A percentile compares a stretch with the other conserved stretches of the same genome.
Conservation (phyloP, 2,797 vertebrate genomes). For the Psittacula derbiana region DNA sequence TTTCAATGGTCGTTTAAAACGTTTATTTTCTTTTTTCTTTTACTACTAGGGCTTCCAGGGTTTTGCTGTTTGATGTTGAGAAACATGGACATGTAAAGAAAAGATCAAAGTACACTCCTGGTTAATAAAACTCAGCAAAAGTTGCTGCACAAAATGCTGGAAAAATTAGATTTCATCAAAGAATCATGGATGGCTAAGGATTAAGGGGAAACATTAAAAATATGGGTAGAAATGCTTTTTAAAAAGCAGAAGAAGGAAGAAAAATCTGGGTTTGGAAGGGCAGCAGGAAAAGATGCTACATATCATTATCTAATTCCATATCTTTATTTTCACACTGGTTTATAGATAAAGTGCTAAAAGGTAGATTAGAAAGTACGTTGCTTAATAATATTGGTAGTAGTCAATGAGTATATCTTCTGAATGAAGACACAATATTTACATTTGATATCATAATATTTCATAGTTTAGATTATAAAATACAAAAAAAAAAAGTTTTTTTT, state of each 20-base stretch:
- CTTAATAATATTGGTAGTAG: not conserved
- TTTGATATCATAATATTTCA: not conserved
- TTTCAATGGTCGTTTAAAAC: conserved; percentile 14
- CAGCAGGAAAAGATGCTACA: not conserved
- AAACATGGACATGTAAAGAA: conserved; percentile 34
- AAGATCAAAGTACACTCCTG: conserved; percentile 52
- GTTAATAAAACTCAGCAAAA: conserved; percentile 57
- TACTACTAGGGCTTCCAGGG: not conserved
- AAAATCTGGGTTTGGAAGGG: not conserved
- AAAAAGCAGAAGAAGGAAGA: not conserved
- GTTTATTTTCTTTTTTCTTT: not conserved
- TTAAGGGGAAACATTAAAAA: conserved; percentile 26
- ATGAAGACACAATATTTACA: not conserved
- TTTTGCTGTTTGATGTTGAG: conserved; percentile 50
- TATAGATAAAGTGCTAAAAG: not conserved
- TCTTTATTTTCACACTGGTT: not conserved
- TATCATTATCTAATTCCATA: not conserved
- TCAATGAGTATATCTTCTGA: not conserved
- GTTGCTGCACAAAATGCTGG: conserved; percentile 41
- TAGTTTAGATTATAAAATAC: not conserved
- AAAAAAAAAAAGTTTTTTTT: no score
- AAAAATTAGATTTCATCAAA: conserved; percentile 53
- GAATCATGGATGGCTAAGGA: conserved; percentile 7
- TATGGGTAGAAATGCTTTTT: not conserved
- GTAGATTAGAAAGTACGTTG: not conserved